A percentile compares a stretch with the other conserved stretches of the same genome.
These are phyloP conservation scores for Potorous gilbertii DNA, from an alignment of 2,797 vertebrate genomes.

Conservation along the genomic window DNA sequence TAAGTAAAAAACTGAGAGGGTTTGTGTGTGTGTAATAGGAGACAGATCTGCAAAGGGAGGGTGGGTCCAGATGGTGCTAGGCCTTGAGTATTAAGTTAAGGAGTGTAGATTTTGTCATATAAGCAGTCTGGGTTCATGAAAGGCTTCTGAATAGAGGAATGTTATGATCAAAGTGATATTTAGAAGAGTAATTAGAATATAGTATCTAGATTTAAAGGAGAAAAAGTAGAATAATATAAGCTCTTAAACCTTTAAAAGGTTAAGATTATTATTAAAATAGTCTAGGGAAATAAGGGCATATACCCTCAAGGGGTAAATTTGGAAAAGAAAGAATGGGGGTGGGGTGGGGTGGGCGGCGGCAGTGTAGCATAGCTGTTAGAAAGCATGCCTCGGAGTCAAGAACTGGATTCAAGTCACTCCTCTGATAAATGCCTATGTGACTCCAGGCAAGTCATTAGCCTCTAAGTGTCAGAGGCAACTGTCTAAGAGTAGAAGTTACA, in stretches of 20 bases:
- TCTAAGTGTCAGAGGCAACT: neutral
- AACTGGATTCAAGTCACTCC: neutral
- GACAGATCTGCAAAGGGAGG: neutral
- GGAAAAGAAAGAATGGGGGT: neutral
- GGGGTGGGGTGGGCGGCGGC: too few relatives aligned
- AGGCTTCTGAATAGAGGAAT: slow-evolving; percentile 37
- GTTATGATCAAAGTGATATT: slow-evolving; percentile 4
- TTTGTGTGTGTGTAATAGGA: neutral
- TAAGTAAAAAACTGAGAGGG: slow-evolving; percentile 1
- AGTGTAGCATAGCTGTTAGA: neutral
- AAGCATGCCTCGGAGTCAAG: neutral
- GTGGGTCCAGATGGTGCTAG: neutral
- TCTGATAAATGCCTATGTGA: neutral
- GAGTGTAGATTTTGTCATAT: neutral
- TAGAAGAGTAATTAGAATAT: neutral
- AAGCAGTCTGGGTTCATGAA: slow-evolving; percentile 1
- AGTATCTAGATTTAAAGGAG: neutral
- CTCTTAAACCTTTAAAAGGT: neutral
- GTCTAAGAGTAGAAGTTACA: neutral
- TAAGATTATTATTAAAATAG: neutral
- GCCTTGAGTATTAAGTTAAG: neutral
- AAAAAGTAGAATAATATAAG: neutral
- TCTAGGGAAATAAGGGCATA: too few relatives aligned
- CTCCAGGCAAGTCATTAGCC: neutral
- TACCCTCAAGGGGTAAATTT: fast-evolving